These are phyloP conservation scores for Perccottus glenii DNA, from an alignment of 2,113 vertebrate genomes.

Conservation along the genomic window DNA sequence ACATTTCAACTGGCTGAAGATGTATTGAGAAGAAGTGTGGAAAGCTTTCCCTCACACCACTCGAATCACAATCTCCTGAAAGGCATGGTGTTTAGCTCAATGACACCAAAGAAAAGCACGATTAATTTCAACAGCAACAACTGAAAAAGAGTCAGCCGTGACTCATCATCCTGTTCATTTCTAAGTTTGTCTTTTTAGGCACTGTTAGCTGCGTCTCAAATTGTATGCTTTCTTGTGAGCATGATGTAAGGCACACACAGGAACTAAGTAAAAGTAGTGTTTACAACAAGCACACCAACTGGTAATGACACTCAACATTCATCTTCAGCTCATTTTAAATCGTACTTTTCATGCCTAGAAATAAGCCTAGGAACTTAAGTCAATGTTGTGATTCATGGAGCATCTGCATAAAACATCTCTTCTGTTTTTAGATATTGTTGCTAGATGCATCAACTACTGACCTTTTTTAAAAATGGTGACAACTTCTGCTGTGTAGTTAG, in stretches of 20 bases:
- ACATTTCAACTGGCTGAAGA: no score
- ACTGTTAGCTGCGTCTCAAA: background rate
- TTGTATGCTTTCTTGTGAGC: background rate
- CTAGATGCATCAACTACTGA: no score
- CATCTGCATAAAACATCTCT: background rate
- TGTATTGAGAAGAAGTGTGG: no score
- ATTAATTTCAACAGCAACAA: background rate
- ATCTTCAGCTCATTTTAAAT: background rate
- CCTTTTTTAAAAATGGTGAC: no score
- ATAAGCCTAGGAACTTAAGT: no score
- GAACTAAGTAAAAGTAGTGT: background rate
- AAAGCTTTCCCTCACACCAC: no score
- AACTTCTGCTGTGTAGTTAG: no score
- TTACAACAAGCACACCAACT: background rate
- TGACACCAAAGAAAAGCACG: background rate
- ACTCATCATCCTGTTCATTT: background rate
- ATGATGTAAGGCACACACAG: background rate
- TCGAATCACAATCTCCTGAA: no score
- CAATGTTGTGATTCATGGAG: no score
- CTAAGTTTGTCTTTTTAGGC: background rate
- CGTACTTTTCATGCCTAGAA: background rate
- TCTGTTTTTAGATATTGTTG: background rate
- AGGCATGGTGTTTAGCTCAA: no score
- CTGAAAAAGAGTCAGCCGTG: background rate
- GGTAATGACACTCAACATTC: background rate